A percentile compares a stretch with the other conserved stretches of the same genome.
These are phyloP conservation scores for Cyrtonyx montezumae DNA, from an alignment of 2,113 vertebrate species.

Conservation along the genomic window DNA sequence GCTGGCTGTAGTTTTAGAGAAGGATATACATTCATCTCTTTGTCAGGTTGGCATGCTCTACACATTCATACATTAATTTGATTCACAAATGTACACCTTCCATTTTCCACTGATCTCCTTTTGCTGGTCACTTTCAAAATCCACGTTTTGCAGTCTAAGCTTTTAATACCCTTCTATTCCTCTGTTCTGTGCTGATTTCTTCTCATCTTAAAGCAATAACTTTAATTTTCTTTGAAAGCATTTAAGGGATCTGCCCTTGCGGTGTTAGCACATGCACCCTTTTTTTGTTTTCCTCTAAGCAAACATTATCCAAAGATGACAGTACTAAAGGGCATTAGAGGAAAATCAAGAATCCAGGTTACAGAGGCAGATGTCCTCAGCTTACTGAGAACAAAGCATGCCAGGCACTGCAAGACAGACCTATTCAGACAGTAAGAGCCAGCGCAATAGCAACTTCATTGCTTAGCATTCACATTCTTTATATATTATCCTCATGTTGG, in stretches of 20 bases:
- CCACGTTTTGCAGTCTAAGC: neutral
- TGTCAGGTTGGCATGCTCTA: conserved; percentile 5
- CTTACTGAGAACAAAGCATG: neutral
- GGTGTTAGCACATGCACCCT: neutral
- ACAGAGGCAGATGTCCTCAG: neutral
- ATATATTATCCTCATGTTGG: neutral
- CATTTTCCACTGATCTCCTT: neutral
- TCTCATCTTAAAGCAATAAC: neutral
- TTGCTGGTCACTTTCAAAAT: conserved; percentile 25
- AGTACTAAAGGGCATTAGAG: neutral
- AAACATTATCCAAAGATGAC: conserved; percentile 33
- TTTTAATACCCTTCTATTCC: neutral
- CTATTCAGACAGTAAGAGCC: neutral
- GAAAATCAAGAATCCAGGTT: neutral
- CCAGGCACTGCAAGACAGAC: neutral
- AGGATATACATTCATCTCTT: conserved; percentile 14
- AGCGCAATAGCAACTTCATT: neutral
- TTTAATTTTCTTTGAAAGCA: conserved; percentile 32
- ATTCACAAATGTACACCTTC: conserved; percentile 25
- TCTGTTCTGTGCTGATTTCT: neutral
- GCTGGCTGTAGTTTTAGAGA: conserved; percentile 41
- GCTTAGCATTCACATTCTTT: neutral
- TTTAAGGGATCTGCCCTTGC: neutral
- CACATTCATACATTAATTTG: conserved; percentile 23
- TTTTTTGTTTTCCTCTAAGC: conserved; percentile 39